Evolutionary conservation across 2,888 invertebrate species (phyloP), one percentile per base, ranked within the genome.

Genomic region (Suillia variegata): DNA sequence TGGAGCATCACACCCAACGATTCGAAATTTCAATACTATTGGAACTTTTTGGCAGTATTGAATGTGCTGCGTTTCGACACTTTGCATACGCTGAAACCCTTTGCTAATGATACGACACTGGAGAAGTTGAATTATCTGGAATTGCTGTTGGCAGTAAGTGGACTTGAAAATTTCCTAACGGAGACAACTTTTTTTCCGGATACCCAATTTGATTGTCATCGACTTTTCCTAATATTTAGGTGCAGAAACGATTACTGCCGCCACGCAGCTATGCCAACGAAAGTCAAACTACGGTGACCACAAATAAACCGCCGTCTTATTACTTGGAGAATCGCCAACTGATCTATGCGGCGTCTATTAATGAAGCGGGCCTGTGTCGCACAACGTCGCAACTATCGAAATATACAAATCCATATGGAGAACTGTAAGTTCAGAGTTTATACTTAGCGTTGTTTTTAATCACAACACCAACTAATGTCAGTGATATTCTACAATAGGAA

Each of bases 311-410:
- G n/a, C 24, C 45, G 8, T 22, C 62, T 0, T 51, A 54, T 12
- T 3, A 38, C 6, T 18, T 50, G 2, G 57, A 56, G 6, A 48
- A 50, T 20, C 31, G 18, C 12, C 56, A 61, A 3, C 54, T 56
- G 33, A 42, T 34, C 8, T 66, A 68, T 62, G 76, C 70, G 2
- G 67, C 70, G 1, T 74, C 73, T 4, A 73, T 80, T 2, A 80
- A 79, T 0, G 81, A 81, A 64, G 67, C 70, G 51, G 81, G 81
- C 5, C 56, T 80, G 24, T 81, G 81, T 54, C 70, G 70, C 26
- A 76, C 80, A 2, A 72, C 70, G 4, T 73, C 75, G 5, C 74
- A 66, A 18, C 49, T 76, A 2, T 58, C 68, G 1, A 65, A 67
- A 12, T 79, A 73, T 55, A 75, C 73, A 10, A 74, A 76, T 65